Evolutionary conservation across 2,113 vertebrate species (phyloP).

Genomic region (Lepidothrix coronata): DNA sequence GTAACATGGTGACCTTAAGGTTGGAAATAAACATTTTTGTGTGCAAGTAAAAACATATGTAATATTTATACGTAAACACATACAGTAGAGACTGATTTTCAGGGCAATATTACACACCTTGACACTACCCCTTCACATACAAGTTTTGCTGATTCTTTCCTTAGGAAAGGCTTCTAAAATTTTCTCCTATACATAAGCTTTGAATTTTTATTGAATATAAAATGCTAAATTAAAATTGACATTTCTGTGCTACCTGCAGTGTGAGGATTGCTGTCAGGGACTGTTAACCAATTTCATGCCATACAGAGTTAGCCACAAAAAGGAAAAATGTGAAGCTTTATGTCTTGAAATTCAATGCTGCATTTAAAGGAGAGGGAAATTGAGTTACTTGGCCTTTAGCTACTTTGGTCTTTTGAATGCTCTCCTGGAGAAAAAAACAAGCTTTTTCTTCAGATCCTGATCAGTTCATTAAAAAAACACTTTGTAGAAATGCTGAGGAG

Average conservation of each 20-base stretch:
- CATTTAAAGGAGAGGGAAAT: neutral
- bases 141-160: neutral
- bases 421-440: neutral
- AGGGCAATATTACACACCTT: neutral
- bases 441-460: neutral
- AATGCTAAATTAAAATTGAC: conserved; percentile 13
- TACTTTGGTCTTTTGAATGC: neutral
- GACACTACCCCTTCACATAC: neutral
- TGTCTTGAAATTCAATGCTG: neutral
- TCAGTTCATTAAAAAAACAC: neutral
- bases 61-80: neutral
- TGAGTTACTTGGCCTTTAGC: neutral
- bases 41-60: neutral
- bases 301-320: neutral
- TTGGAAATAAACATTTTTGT: neutral
- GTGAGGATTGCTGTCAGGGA: neutral
- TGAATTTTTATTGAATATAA: conserved; percentile 5
- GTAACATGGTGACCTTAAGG: neutral
- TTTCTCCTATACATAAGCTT: neutral
- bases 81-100: neutral
- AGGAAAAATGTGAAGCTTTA: neutral
- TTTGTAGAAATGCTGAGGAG: neutral
- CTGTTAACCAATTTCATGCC: conserved; percentile 3
- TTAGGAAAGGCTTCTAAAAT: neutral
- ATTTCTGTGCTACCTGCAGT: conserved; percentile 18